phyloP scores from a whole-genome alignment of 2,888 invertebrate species.

The Kuschelorhynchus macadamiae region DNA sequence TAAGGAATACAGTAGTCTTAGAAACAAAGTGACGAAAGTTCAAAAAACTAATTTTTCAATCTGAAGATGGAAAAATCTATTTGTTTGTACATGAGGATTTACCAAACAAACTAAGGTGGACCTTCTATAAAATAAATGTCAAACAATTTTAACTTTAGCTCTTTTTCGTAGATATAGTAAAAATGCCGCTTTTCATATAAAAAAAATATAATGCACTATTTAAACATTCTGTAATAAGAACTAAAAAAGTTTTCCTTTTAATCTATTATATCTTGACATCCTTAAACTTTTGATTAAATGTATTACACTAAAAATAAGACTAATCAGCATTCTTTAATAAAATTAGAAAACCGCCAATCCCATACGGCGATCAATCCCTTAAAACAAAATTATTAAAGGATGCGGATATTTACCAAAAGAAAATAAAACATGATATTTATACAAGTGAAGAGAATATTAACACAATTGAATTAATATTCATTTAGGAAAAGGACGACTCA shows the following conservation, averaged over 20 bases:
- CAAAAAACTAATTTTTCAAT: too few relatives aligned
- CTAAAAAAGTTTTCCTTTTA: constrained; percentile 62
- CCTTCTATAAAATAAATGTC: too few relatives aligned
- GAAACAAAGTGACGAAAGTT: too few relatives aligned
- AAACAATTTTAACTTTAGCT: constrained; percentile 55
- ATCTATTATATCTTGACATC: constrained; percentile 54
- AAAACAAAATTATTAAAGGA: constrained; percentile 24
- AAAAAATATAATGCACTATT: constrained; percentile 11
- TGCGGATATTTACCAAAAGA: constrained; percentile 17
- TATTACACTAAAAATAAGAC: constrained; percentile 56
- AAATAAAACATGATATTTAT: constrained; percentile 43
- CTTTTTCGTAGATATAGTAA: constrained; percentile 48
- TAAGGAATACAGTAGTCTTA: too few relatives aligned
- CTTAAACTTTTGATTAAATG: constrained; percentile 57
- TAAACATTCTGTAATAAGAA: constrained; percentile 61
- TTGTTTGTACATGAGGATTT: too few relatives aligned
- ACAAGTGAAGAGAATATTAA: constrained; percentile 25
- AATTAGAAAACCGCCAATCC: neutral
- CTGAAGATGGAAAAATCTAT: too few relatives aligned
- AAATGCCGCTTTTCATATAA: constrained; percentile 15
- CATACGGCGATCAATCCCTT: neutral
- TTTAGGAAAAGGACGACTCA: constrained; percentile 18
- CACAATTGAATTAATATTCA: constrained; percentile 16
- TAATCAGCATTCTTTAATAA: constrained; percentile 39
- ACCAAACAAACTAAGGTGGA: too few relatives aligned